Evolutionary conservation across 92 coral and sea anemone genomes (phyloP).

Genomic region (Bergia puertoricense): DNA sequence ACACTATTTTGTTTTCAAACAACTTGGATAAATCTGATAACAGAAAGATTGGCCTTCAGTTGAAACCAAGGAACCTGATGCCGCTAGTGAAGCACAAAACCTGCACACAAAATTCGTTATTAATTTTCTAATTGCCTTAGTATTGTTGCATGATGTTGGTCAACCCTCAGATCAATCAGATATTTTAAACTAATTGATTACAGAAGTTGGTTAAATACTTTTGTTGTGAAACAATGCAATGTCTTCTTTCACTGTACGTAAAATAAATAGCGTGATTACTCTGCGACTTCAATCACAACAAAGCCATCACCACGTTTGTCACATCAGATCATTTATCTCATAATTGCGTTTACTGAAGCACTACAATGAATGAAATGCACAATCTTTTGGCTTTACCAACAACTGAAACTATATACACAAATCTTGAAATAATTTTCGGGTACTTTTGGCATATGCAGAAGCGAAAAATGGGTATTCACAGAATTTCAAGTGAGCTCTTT

Average conservation of each 20-base stretch:
- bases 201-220: neutral
- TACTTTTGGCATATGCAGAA: neutral
- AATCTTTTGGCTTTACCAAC: neutral
- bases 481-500: no score
- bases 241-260: no score
- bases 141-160: neutral
- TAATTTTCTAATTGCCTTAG: neutral
- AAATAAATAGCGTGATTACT: neutral
- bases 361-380: neutral
- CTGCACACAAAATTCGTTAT: neutral
- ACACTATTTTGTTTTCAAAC: no score
- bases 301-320: neutral
- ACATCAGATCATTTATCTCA: neutral
- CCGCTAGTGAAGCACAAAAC: neutral
- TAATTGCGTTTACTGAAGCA: neutral
- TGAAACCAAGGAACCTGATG: no score
- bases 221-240: neutral
- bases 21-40: no score
- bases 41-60: no score
- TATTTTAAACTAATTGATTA: neutral
- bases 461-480: neutral
- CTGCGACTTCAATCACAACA: neutral
- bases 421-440: no score
- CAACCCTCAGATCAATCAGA: neutral
- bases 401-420: neutral